A percentile compares a stretch with the other conserved stretches of the same genome.
Evolutionary conservation across 2,888 invertebrate species (phyloP).

Genomic region (Drosophila paramelanica): DNA sequence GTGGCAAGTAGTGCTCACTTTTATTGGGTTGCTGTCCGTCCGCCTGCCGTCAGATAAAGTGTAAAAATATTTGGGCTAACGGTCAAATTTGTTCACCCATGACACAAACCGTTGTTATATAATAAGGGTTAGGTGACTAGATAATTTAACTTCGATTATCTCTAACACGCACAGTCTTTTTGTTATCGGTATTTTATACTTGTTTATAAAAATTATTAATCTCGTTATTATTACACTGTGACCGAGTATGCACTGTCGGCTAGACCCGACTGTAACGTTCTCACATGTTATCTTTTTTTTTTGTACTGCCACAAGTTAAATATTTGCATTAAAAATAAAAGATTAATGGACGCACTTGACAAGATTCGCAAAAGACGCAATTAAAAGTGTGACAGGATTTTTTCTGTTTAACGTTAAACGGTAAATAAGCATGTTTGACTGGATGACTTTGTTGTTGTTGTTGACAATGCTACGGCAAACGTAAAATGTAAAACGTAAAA

Average conservation of each 20-base stretch:
- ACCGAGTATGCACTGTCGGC: too few relatives aligned
- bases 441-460: neutral
- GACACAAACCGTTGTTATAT: too few relatives aligned
- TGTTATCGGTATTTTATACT: too few relatives aligned
- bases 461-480: constrained; percentile 22
- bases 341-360: constrained; percentile 20
- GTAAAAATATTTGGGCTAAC: too few relatives aligned
- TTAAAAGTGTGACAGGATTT: constrained; percentile 11
- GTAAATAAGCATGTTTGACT: neutral
- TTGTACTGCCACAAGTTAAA: neutral
- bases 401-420: neutral
- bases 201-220: too few relatives aligned
- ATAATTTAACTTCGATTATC: too few relatives aligned
- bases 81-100: too few relatives aligned
- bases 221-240: too few relatives aligned
- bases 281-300: too few relatives aligned
- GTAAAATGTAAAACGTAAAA: constrained; percentile 10
- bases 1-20: constrained; percentile 4
- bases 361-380: constrained; percentile 31
- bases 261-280: too few relatives aligned
- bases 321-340: constrained; percentile 52
- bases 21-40: neutral
- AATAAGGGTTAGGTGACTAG: too few relatives aligned
- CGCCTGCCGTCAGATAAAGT: neutral
- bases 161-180: too few relatives aligned